Evolutionary conservation across 2,113 vertebrate species (phyloP), one percentile per base, ranked within the genome.

Genomic region (Anolis carolinensis): DNA sequence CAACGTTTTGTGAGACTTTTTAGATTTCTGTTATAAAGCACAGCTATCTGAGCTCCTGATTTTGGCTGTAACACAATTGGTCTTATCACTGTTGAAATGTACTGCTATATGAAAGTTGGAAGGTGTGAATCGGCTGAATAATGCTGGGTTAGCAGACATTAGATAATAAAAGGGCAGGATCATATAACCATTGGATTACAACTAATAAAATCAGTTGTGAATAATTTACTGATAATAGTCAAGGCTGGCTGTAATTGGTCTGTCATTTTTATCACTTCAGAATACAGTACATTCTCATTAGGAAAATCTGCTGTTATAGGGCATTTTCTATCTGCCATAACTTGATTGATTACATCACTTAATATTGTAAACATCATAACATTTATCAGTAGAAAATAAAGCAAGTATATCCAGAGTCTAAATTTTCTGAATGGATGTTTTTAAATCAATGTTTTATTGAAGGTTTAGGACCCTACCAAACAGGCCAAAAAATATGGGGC

Each of bases 171-270:
- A 89, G 25, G 9, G 84, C 81, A 79, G 65, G 5, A 30, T 59
- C 87, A 87, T 68, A 83, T n/a, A 81, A 84, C 86, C 80, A 80
- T 92, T 81, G 88, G 23, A 77, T 88, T 68, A 92, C 89, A 94
- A 92, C n/a, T 88, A 93, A 90, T 89, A 90, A 89, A 93, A 90
- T 80, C 67, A 81, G 23, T 89, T 84, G 44, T 87, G 2, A 91
- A 25, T 86, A 93, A 90, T 91, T 89, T 94, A 83, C 83, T 81
- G 91, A 82, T 83, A 93, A 78, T 81, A 91, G 81, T 90, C 88
- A 88, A 81, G 63, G 7, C 23, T 87, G n/a, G 75, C 48, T 88
- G 48, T 89, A 87, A 93, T 50, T 92, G 68, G 36, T 80, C 27
- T 94, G 48, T 88, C 89, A 77, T 91, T 88, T 89, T 94, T 87